Base-by-base conservation (phyloP, 2,888 invertebrate genomes). In the Melipona beecheii region DNA sequence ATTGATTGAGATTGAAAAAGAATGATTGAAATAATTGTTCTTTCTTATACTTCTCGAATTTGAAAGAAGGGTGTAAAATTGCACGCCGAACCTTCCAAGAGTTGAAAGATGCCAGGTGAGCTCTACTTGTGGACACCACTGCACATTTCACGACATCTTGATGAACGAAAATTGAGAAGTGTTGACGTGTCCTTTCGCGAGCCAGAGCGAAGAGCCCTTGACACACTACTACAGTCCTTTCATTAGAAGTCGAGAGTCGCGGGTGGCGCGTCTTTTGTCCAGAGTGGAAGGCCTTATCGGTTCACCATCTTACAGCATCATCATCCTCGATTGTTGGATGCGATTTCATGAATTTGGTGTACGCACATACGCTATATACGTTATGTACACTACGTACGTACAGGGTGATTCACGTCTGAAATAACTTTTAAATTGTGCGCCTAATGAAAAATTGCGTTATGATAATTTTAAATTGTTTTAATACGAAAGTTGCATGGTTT, bases 191-290 rank as follows among this genome's bases (percentile, higher is more conserved):
- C 54, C 71, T 78, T 52, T 54, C 21, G 43, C 64, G 43, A 65
- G 43, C 52, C 64, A 50, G 13, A 60, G 60, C 24, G 3, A 65
- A 79, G 60, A 54, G 68, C 80, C 27, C 81, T 81, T 72, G 81
- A 79, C 81, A 79, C 77, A n/a, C 70, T 66, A 71, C 70, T 71
- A 43, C 43, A 49, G 72, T 81, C 79, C 72, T 81, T 73, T 81
- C 80, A 72, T 81, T 81, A 71, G 31, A 71, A 66, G 43, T 24
- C n/a, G 71, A 81, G 80, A 27, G 27, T 36, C 78, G 27, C 49
- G 58, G 43, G 49, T 21, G 60, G 50, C 27, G 50, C 52, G 81
- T 21, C 70, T 79, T 81, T 72, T 50, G 65, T 74, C 31, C 70
- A 81, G 58, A 27, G 31, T 19, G 11, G 27, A 72, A 60, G 54